phyloP scores from a whole-genome alignment of 2,888 invertebrate genomes.

The Lasioglossum leucozonium region DNA sequence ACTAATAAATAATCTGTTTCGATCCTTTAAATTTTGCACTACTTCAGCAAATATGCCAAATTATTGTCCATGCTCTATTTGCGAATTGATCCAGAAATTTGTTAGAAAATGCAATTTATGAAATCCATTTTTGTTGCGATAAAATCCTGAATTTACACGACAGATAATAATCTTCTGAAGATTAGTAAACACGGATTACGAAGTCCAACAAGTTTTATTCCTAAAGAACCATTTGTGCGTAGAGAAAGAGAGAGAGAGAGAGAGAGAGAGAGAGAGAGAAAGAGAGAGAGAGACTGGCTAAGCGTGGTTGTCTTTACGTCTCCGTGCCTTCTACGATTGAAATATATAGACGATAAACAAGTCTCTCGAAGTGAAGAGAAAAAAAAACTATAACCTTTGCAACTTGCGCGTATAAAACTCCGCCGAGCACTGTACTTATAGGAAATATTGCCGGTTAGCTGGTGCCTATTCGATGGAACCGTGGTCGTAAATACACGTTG shows the following conservation, averaged over 20 bases:
- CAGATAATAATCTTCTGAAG: not conserved
- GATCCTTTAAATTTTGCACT: not conserved
- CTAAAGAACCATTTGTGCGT: not conserved
- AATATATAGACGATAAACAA: slow-evolving; percentile 19
- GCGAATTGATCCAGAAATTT: not conserved
- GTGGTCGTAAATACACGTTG: slow-evolving; percentile 50
- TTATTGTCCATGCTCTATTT: not conserved
- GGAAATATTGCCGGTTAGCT: slow-evolving; percentile 26
- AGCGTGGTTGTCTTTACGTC: not conserved
- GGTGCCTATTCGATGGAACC: slow-evolving; percentile 18
- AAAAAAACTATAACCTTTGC: slow-evolving; percentile 15
- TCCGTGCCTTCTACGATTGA: not conserved
- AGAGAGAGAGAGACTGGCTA: not conserved
- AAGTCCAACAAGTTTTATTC: slow-evolving; percentile 6
- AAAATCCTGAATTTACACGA: not conserved
- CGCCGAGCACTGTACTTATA: slow-evolving; percentile 10
- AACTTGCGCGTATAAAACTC: slow-evolving; percentile 20
- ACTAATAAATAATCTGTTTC: not conserved
- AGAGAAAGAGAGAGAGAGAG: not conserved
- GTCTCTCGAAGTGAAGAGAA: not conserved
- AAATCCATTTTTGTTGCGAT: not conserved
- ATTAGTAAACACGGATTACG: not conserved
- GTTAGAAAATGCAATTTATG: not conserved
- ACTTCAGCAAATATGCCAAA: not conserved
- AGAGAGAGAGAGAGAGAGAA: not conserved